phyloP scores from a whole-genome alignment of 2,797 vertebrate species.

The Lithobates pipiens region DNA sequence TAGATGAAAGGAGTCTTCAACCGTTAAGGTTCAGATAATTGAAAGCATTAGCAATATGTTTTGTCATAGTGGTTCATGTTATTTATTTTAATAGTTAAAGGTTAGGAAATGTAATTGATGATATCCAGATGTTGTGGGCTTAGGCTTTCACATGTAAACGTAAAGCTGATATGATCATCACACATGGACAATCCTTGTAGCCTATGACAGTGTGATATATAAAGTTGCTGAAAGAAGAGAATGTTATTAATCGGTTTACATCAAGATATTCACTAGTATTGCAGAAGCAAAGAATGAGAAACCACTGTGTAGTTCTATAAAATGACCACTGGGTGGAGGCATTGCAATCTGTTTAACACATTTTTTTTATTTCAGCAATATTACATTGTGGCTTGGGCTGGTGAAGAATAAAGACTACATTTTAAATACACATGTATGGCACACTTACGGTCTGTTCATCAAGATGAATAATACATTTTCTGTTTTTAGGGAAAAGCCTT shows the following conservation, averaged over 20 bases:
- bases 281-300: not conserved
- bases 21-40: no score
- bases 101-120: not conserved
- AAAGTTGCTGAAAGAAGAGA: not conserved
- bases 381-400: not conserved
- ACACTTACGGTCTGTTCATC: not conserved
- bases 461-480: not conserved
- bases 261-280: not conserved
- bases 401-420: not conserved
- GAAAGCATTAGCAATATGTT: no score
- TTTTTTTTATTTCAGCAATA: not conserved
- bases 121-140: slow-evolving; percentile 1
- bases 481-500: no score
- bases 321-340: slow-evolving; percentile 47
- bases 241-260: not conserved
- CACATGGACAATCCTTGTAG: not conserved
- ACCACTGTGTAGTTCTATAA: slow-evolving; percentile 1
- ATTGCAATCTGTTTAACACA: slow-evolving; percentile 28
- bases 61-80: no score
- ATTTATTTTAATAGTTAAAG: not conserved
- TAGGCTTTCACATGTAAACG: not conserved
- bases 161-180: slow-evolving; percentile 18
- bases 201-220: not conserved
- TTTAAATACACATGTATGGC: not conserved
- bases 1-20: no score